Evolutionary conservation across 2,888 invertebrate species (phyloP), one percentile per base, ranked within the genome.

Genomic region (Polydrusus tereticollis): DNA sequence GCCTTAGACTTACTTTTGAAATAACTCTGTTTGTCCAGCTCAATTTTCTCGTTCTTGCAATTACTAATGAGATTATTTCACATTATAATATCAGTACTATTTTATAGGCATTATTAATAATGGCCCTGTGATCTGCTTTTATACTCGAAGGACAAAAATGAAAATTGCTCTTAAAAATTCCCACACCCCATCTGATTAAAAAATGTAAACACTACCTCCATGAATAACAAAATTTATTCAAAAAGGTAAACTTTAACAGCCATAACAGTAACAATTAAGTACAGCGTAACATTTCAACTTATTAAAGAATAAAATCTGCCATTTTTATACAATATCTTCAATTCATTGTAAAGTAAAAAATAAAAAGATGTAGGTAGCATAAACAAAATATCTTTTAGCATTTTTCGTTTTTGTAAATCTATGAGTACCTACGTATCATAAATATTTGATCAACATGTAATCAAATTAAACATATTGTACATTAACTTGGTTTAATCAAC

Each of bases 211-310:
- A 21, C 20, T n/a, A n/a, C 8, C 14, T 21, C 10, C 14, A 58
- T 10, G 59, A 59, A 43, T 63, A 47, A 63, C 36, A 63, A 63
- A 63, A 63, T 67, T 45, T 45, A 58, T 67, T 67, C 26, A 67
- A 58, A 66, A 38, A 66, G 58, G 23, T 21, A 66, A 26, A 57
- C 36, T 23, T 52, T 47, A 58, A 67, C 45, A 67, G 21, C 33
- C 43, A 66, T 58, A 57, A 57, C 57, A 47, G 14, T 58, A 58
- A 67, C 67, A 67, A 45, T 65, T 65, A 65, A 65, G 55, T 65
- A 65, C 65, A 57, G 12, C 18, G 38, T 43, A 57, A 57, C 43
- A 43, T 26, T 26, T 41, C 0, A 63, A 50, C 43, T 18, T 63
- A 47, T 47, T 33, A 47, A 62, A 50, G 33, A 63, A 47, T 21